Evolutionary conservation across 2,888 invertebrate species (phyloP).

Genomic region (Azorinus chamasolen): DNA sequence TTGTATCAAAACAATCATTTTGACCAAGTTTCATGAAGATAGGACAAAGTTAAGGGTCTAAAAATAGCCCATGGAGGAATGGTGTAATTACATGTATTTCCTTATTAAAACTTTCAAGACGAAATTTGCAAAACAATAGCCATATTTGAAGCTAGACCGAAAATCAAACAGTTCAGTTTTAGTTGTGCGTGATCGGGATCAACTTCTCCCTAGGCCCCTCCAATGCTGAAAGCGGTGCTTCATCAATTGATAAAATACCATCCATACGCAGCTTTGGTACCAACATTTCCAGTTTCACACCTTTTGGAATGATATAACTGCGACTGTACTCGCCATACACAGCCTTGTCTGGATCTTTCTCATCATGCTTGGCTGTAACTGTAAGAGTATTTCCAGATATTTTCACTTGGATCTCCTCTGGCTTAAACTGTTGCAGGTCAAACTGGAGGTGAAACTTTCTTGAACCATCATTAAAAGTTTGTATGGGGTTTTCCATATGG

Average conservation of each 20-base stretch:
- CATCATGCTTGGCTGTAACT: conserved; percentile 99
- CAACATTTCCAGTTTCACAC: conserved; percentile 98
- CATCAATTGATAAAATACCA: conserved; percentile 98
- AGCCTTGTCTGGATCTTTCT: conserved; percentile 98
- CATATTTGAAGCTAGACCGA: too few relatives aligned
- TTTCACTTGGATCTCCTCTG: conserved; percentile 99
- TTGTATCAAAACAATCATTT: too few relatives aligned
- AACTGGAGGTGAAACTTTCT: conserved; percentile 95
- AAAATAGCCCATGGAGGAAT: too few relatives aligned
- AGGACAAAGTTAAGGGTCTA: too few relatives aligned
- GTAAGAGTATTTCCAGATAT: conserved; percentile 98
- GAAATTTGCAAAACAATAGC: too few relatives aligned
- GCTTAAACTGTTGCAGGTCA: conserved; percentile 98
- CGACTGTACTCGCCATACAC: conserved; percentile 99
- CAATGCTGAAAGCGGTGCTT: conserved; percentile 97
- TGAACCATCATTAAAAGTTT: conserved; percentile 90
- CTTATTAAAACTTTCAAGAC: too few relatives aligned
- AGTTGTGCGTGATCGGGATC: conserved; percentile 90
- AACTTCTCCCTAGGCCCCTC: conserved; percentile 90
- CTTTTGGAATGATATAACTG: conserved; percentile 98
- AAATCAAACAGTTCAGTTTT: too few relatives aligned
- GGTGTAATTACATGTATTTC: too few relatives aligned
- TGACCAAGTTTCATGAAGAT: too few relatives aligned
- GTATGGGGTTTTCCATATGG: too few relatives aligned
- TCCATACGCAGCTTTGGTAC: conserved; percentile 98